Evolutionary conservation across 1,140 invertebrate species (phyloP), one percentile per base, ranked within the genome.

Genomic region (Brachionus koreanus): DNA sequence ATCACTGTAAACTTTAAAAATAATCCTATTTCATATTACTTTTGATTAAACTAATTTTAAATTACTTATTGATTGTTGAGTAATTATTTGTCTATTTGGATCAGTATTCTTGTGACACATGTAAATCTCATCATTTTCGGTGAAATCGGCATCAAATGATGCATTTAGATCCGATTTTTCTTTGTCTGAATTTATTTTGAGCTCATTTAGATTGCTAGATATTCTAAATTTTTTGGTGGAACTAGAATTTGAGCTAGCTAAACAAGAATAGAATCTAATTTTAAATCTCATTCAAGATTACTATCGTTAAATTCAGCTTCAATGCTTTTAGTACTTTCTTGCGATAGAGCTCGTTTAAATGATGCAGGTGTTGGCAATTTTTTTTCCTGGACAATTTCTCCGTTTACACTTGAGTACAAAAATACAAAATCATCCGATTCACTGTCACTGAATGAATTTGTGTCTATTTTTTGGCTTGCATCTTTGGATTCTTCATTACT

Each of bases 1-100:
- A 79, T 79, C 76, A 43, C 76, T 79, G 19, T 74, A 74, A 74
- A 74, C 69, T 74, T 25, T 12, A 46, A 35, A 25, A 37, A 29
- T 37, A 3, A 33, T 2, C 0, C 4, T n/a, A 7, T 4, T 9
- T 23, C n/a, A 4, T 4, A 10, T 39, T 19, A 39, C n/a, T 10
- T 25, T 72, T 43, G 19, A 16, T 19, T n/a, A 72, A 72, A 16
- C 19, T 25, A 63, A 63, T 16, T 25, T 19, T 46, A 74, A 74
- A 4, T n/a, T 46, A 74, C 19, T 74, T 74, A 35, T 25, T 12
- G 37, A 46, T 25, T 46, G 19, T 13, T 3, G 42, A 12, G 19
- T 46, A 7, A 74, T 46, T 23, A 46, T 74, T 25, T 23, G 16
- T n/a, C 39, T 74, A 33, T 69, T 69, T 19, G 65, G 29, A 39